Conservation (phyloP, 2,113 vertebrate species). For the Pyrgilauda ruficollis region DNA sequence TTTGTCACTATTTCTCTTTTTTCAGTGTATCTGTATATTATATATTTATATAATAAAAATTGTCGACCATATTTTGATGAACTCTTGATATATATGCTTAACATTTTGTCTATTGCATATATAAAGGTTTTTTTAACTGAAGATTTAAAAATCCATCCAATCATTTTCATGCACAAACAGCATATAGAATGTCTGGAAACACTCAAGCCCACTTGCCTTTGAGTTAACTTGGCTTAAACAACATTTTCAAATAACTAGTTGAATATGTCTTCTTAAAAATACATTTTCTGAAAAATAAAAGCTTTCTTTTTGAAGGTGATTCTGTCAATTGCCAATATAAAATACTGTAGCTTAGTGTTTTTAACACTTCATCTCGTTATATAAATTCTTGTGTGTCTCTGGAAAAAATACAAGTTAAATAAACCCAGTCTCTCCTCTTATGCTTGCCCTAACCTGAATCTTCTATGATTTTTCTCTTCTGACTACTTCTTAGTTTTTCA, state of each 20-base stretch:
- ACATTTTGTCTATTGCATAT: neutral
- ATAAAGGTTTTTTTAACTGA: neutral
- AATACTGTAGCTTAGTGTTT: neutral
- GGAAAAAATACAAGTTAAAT: neutral
- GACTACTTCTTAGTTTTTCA: neutral
- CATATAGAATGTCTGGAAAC: neutral
- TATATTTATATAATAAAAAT: too few species aligned
- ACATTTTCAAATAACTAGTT: neutral
- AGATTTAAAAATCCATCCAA: neutral
- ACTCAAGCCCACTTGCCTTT: neutral
- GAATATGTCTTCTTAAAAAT: neutral
- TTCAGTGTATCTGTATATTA: neutral
- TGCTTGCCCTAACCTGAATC: neutral
- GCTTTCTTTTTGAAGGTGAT: neutral
- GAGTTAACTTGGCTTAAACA: neutral
- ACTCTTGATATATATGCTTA: neutral
- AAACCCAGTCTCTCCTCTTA: neutral
- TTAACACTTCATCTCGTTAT: neutral
- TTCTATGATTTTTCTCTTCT: neutral
- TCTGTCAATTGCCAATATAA: neutral
- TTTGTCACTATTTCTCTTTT: neutral
- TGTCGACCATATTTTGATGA: neutral
- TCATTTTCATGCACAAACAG: neutral
- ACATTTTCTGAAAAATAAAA: accelerated
- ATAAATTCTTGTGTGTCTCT: neutral